Base-by-base conservation (phyloP, 2,888 invertebrate species). In the Mongoloraphidia duomilia region DNA sequence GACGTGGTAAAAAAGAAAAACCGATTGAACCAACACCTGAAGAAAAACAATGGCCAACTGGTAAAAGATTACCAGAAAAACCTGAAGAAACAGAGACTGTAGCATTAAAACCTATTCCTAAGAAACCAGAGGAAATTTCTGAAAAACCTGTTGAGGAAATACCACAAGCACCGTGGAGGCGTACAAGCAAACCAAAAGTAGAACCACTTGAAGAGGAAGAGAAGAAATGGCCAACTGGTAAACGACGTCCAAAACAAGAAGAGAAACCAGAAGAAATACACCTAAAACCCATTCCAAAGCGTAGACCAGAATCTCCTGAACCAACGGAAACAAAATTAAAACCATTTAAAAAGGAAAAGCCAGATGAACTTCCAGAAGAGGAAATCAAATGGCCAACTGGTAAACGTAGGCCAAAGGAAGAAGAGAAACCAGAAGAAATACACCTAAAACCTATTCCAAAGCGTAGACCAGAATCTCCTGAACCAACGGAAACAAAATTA, bases 301-400 rank as follows among this genome's bases (percentile, higher is more conserved):
- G 51, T 10, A 72, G 75, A 63, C 66, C 64, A 65, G 35, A 65
- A 63, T 56, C 63, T 61, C 36, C 60, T 65, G 64, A 68, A 34
- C 64, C 68, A 52, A 73, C 76, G 58, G 73, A 75, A 40, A 69
- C 68, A 12, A 66, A 72, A 0, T 61, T 70, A 42, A 61, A 74
- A 55, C 58, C 54, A n/a, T 51, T 55, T 35, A 60, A 69, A 59
- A 68, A 66, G 59, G 48, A 63, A 57, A 47, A 66, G 60, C 38
- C 66, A 58, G 26, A 26, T 26, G 40, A 47, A 51, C 51, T 54
- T 42, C 51, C 53, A 44, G 48, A 49, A 3, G 66, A 70, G 50
- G 66, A 70, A 51, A 26, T 60, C 10, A 44, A 47, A 49, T 59
- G 58, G 56, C 59, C 56, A 1, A 52, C 54, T 13, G 62, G 59